Evolutionary conservation across 2,888 invertebrate genomes (phyloP).

Genomic region (Drosophila dives): DNA sequence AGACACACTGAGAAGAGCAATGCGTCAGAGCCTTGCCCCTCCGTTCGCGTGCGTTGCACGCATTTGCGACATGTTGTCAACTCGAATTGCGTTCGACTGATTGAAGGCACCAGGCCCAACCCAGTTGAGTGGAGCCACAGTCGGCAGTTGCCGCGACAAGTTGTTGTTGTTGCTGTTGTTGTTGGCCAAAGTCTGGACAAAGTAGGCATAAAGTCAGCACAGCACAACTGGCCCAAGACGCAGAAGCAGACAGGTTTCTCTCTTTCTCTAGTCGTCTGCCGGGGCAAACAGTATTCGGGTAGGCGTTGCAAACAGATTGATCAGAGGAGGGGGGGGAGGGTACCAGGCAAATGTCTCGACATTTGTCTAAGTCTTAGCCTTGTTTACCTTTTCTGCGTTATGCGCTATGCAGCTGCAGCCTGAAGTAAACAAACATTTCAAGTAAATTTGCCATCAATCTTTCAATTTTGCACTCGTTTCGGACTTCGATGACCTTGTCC

Average conservation of each 20-base stretch:
- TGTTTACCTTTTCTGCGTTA: slow-evolving; percentile 46
- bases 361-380: slow-evolving; percentile 66
- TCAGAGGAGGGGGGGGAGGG: slow-evolving; percentile 47
- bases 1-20: slow-evolving; percentile 2
- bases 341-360: slow-evolving; percentile 39
- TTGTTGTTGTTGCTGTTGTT: slow-evolving; percentile 46
- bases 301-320: slow-evolving; percentile 80
- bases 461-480: slow-evolving; percentile 79
- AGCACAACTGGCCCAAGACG: slow-evolving; percentile 50
- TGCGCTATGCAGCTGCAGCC: slow-evolving; percentile 43
- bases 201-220: slow-evolving; percentile 56
- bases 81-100: slow-evolving; percentile 84
- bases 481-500: slow-evolving; percentile 60
- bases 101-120: slow-evolving; percentile 66
- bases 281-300: slow-evolving; percentile 60
- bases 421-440: slow-evolving; percentile 64
- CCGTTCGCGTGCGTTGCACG: slow-evolving; percentile 44
- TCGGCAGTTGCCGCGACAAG: slow-evolving; percentile 57
- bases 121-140: slow-evolving; percentile 31
- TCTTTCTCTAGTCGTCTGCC: slow-evolving; percentile 18
- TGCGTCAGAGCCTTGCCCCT: slow-evolving; percentile 9
- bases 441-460: slow-evolving; percentile 82
- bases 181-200: slow-evolving; percentile 48
- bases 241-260: slow-evolving; percentile 62
- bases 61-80: slow-evolving; percentile 84